Evolutionary conservation across 1,140 invertebrate genomes (phyloP).

Genomic region (Melitaea cinxia): DNA sequence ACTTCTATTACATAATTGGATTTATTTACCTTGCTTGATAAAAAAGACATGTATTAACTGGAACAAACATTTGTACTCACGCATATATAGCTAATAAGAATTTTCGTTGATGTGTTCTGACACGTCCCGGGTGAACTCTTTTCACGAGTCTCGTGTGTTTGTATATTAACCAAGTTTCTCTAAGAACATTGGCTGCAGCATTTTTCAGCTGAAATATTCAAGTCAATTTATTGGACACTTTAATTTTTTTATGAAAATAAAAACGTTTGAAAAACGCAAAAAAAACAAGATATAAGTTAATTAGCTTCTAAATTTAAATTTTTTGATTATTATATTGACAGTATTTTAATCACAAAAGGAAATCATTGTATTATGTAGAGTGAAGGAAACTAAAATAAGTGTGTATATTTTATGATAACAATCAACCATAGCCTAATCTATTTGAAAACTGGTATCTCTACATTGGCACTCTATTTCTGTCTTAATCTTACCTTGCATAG

Average conservation of each 20-base stretch:
- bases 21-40: too few species aligned
- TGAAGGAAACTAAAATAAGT: background rate
- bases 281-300: conserved; percentile 18
- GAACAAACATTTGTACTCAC: conserved; percentile 84
- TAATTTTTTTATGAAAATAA: background rate
- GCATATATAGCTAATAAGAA: conserved; percentile 99
- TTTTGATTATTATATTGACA: background rate
- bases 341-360: background rate
- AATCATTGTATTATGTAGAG: conserved; percentile 1
- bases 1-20: too few species aligned
- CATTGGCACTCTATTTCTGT: conserved; percentile 26
- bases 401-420: conserved; percentile 10
- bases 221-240: conserved; percentile 16
- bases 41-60: too few species aligned
- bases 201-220: conserved; percentile 95
- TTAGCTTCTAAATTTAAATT: background rate
- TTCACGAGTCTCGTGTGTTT: conserved; percentile 99
- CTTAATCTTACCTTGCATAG: conserved; percentile 32
- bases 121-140: conserved; percentile 96
- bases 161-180: conserved; percentile 99
- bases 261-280: conserved; percentile 23
- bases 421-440: conserved; percentile 20
- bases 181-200: conserved; percentile 98
- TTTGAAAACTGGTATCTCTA: conserved; percentile 11
- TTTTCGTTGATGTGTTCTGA: conserved; percentile 99